phyloP scores from a whole-genome alignment of 2,888 invertebrate genomes.

The Noctua comes region DNA sequence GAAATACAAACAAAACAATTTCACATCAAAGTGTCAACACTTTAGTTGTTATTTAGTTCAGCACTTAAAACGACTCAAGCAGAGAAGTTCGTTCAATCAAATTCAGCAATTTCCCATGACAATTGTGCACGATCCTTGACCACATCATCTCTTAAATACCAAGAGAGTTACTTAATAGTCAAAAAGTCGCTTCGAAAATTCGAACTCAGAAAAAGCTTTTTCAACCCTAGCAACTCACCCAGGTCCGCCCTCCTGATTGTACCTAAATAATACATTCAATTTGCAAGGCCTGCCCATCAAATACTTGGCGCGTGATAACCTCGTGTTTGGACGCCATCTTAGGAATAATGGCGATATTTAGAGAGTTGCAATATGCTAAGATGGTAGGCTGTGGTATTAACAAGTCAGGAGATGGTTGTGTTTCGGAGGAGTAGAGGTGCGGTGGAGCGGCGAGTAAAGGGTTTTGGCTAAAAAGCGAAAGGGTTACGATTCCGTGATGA shows the following conservation, averaged over 20 bases:
- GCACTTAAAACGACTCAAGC: not conserved
- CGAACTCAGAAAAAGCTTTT: not conserved
- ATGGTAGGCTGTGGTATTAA: constrained; percentile 89
- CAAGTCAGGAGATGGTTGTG: constrained; percentile 89
- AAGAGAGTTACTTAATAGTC: not conserved
- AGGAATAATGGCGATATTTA: constrained; percentile 89
- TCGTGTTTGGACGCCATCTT: constrained; percentile 83
- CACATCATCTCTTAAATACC: not conserved
- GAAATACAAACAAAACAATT: not conserved
- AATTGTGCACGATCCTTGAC: not conserved
- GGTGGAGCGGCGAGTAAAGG: constrained; percentile 69
- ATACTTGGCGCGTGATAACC: constrained; percentile 86
- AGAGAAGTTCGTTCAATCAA: not conserved
- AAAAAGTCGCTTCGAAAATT: not conserved
- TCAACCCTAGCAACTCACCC: constrained; percentile 60
- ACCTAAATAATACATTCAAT: constrained; percentile 89
- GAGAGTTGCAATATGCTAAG: constrained; percentile 90
- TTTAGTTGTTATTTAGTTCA: not conserved
- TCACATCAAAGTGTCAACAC: not conserved
- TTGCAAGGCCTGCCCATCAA: constrained; percentile 83
- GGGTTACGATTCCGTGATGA: not conserved
- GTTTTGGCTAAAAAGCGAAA: not conserved
- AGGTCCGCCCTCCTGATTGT: constrained; percentile 79
- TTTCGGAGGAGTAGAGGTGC: constrained; percentile 69
- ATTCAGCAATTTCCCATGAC: not conserved